Base-by-base conservation (phyloP, 2,797 vertebrate species). In the Chloroceryle inda region DNA sequence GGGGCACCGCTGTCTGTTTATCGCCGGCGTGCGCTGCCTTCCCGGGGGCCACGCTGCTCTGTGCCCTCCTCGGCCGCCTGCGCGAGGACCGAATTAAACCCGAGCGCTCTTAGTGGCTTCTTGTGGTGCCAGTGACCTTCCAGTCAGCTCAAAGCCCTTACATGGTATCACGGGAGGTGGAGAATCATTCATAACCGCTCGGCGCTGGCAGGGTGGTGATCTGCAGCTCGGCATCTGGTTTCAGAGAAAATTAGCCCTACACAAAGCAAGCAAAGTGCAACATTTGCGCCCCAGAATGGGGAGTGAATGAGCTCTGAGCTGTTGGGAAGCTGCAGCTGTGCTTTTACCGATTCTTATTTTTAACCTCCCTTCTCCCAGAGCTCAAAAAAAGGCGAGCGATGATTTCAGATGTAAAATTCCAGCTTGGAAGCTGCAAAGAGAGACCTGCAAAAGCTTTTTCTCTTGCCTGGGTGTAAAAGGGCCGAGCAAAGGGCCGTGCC, bases 301-400 rank as follows among this genome's bases (percentile, higher is more conserved):
- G 69, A 92, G 50, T 21, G 89, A 85, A 88, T 71, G 62, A 66
- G 79, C 91, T 91, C 73, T 23, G 27, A 94, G 95, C 47, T 38
- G 10, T 71, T 92, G 27, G 62, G 64, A 63, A 91, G 92, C 94
- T 89, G 91, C 94, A 92, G 96, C 95, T 95, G 82, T 86, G 94
- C 95, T 96, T 86, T 95, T 81, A 59, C 47, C 44, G 79, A 37
- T 49, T 84, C 92, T 94, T 91, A 80, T 92, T 96, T 96, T 94
- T 97, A 97, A 89, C 93, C 88, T 90, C 84, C 88, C 94, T 95
- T 85, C 4, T 88, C 27, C 45, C 79, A 95, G 73, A 64, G 62
- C 94, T 93, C 77, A 69, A 83, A 83, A 90, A 86, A 75, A 95
- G 75, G 64, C 18, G 42, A 49, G 50, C 11, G 64, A 56, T 72